Conservation (phyloP, 2,113 vertebrate species). For the Rhea pennata region DNA sequence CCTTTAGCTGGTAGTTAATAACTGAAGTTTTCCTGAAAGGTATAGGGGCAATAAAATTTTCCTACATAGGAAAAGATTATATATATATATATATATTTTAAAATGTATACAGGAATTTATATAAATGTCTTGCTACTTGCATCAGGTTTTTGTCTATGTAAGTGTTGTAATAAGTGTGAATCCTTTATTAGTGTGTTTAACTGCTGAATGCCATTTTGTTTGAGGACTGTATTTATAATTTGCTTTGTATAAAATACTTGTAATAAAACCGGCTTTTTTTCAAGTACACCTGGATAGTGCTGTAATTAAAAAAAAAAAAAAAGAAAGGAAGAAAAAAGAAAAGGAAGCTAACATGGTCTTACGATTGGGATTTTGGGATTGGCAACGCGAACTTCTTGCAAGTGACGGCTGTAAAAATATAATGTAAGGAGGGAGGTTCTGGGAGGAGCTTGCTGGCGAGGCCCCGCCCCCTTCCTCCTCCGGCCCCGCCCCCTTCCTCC, state of each 20-base stretch:
- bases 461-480: not conserved
- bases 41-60: not conserved
- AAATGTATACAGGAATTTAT: not conserved
- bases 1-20: not conserved
- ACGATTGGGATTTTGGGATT: no score
- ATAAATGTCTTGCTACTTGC: not conserved
- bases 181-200: not conserved
- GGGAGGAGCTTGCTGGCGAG: no score
- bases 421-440: no score
- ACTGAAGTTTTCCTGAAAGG: not conserved
- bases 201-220: not conserved
- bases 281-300: not conserved
- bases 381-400: fast-evolving
- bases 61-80: not conserved
- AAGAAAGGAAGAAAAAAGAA: no score
- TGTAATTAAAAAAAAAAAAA: not conserved
- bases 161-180: not conserved
- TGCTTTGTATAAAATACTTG: not conserved
- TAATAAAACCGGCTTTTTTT: slow-evolving; percentile 32
- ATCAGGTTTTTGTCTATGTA: not conserved
- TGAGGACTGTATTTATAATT: slow-evolving; percentile 9
- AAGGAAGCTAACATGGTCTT: no score
- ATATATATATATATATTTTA: not conserved
- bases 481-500: no score
- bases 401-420: not conserved